phyloP scores from a whole-genome alignment of 2,797 vertebrate genomes.

The Poeciliopsis gracilis region DNA sequence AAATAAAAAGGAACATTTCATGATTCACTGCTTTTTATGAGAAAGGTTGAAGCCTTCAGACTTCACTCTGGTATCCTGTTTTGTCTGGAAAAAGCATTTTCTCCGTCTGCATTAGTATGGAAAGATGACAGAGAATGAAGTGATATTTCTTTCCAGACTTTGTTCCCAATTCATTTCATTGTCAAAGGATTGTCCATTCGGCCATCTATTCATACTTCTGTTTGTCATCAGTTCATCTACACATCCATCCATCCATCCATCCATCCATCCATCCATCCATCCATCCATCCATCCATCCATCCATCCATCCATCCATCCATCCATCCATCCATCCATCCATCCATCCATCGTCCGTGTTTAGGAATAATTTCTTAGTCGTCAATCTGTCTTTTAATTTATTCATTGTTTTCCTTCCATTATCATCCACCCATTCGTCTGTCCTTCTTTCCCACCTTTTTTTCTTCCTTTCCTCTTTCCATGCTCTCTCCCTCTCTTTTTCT shows the following conservation, averaged over 20 bases:
- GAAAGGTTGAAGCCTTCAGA: constrained; percentile 10
- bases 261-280: not conserved
- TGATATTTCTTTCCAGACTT: not conserved
- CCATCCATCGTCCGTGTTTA: not conserved
- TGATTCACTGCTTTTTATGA: not conserved
- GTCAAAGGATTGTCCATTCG: too few species aligned
- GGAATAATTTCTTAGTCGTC: not conserved
- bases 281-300: not conserved
- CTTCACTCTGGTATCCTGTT: not conserved
- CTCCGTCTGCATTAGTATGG: not conserved
- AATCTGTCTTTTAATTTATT: not conserved
- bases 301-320: too few species aligned
- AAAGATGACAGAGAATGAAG: not conserved
- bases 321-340: too few species aligned
- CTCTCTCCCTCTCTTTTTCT: too few species aligned
- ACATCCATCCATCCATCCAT: not conserved
- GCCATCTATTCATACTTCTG: not conserved
- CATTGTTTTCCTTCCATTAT: too few species aligned
- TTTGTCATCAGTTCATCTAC: not conserved
- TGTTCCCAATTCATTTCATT: not conserved
- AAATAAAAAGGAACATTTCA: not conserved
- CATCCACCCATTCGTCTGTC: not conserved
- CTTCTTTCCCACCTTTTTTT: not conserved
- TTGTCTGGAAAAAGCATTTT: not conserved
- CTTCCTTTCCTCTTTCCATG: not conserved